Percentiles rank a stretch among this genome's conserved stretches.
Evolutionary conservation across 92 coral and sea anemone genomes (phyloP).

Genomic region (Scolanthus callimorphus): DNA sequence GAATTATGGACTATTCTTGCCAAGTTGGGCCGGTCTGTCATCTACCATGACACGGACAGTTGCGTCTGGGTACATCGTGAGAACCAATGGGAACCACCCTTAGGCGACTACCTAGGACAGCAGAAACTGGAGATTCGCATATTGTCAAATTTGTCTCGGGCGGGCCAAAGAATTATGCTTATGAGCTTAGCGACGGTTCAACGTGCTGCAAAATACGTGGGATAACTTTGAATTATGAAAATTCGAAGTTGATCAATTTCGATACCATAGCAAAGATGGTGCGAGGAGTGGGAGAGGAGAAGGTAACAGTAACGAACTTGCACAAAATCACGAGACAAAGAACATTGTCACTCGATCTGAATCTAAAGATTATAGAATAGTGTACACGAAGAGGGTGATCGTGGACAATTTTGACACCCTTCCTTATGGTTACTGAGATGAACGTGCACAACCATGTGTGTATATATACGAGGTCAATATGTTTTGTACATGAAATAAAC

Average conservation of each 20-base stretch:
- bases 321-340: no score
- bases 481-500: no score
- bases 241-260: background rate
- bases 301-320: no score
- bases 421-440: no score
- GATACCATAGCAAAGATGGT: conserved; percentile 4
- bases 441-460: no score
- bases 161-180: conserved; percentile 2
- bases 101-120: background rate
- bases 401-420: no score
- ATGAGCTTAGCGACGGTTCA: background rate
- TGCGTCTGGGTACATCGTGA: background rate
- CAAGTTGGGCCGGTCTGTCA: background rate
- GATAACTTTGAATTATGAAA: background rate
- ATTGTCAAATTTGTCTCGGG: background rate
- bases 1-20: conserved; percentile 2
- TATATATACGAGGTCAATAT: no score
- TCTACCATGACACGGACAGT: conserved; percentile 10
- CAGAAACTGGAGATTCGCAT: conserved; percentile 5
- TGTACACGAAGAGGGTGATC: no score
- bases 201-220: background rate
- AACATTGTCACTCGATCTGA: no score
- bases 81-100: background rate
- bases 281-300: background rate
- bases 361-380: no score